phyloP scores from a whole-genome alignment of 2,797 vertebrate genomes.

The Crocodylus rhombifer region DNA sequence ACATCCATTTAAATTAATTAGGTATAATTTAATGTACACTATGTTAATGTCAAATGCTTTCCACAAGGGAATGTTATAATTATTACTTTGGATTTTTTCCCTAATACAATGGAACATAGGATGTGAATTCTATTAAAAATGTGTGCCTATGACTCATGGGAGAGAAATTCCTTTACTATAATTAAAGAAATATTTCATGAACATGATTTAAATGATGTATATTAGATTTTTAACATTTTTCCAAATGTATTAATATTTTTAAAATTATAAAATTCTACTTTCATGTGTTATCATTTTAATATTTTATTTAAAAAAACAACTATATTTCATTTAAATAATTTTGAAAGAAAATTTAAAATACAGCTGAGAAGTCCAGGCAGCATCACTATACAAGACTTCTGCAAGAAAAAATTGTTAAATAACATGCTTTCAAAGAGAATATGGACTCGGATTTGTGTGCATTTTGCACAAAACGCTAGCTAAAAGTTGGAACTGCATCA shows the following conservation, averaged over 20 bases:
- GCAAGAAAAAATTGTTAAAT: too few species aligned
- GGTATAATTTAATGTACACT: neutral
- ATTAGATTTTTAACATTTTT: neutral
- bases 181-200: neutral
- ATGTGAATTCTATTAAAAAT: neutral
- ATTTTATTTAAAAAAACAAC: slow-evolving; percentile 18
- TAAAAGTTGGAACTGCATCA: neutral
- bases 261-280: neutral
- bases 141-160: neutral
- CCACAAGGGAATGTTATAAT: neutral
- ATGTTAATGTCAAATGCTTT: neutral
- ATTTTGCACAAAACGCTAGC: slow-evolving; percentile 26
- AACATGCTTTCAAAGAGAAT: too few species aligned
- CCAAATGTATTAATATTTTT: neutral
- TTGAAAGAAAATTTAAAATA: slow-evolving; percentile 48
- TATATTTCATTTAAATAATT: slow-evolving; percentile 45
- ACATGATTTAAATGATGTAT: neutral
- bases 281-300: neutral
- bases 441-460: slow-evolving; percentile 33
- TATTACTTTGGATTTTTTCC: too few species aligned
- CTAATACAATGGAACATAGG: neutral
- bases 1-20: neutral
- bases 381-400: slow-evolving; percentile 39
- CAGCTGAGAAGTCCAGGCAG: slow-evolving; percentile 48
- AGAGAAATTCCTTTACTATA: neutral